phyloP scores from a whole-genome alignment of 2,113 vertebrate genomes.

The Dasyurus viverrinus region DNA sequence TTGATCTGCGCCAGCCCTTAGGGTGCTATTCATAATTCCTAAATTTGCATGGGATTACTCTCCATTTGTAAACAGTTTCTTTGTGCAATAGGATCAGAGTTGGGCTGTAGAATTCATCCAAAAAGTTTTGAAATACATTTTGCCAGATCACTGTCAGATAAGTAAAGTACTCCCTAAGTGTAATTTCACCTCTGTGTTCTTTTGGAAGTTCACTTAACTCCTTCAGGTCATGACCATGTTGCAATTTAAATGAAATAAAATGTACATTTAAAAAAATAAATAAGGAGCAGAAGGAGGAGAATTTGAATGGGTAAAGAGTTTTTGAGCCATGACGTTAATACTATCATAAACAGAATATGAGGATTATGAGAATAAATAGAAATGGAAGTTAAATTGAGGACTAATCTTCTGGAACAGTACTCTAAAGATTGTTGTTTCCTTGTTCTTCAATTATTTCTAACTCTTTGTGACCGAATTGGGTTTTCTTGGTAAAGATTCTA shows the following conservation, averaged over 20 bases:
- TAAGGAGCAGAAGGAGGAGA: not conserved
- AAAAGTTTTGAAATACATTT: conserved; percentile 44
- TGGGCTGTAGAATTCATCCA: conserved; percentile 20
- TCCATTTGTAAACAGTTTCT: conserved; percentile 53
- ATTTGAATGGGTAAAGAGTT: not conserved
- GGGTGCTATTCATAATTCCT: conserved; percentile 5
- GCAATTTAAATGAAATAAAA: not conserved
- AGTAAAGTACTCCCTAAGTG: not conserved
- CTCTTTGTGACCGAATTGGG: not conserved
- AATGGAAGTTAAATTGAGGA: not conserved
- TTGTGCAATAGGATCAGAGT: conserved; percentile 12
- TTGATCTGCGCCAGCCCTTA: conserved; percentile 8
- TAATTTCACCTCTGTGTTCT: not conserved
- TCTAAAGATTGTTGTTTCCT: too few relatives aligned
- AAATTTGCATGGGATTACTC: conserved; percentile 52
- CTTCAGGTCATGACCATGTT: not conserved
- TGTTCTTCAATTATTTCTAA: not conserved
- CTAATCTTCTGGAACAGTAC: not conserved
- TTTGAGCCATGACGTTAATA: not conserved
- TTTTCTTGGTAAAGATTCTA: not conserved
- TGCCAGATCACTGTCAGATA: conserved; percentile 43
- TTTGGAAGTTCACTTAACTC: not conserved
- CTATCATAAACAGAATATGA: too few relatives aligned
- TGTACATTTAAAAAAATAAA: not conserved
- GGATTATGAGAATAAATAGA: not conserved